Percentiles rank a stretch among this genome's conserved stretches.
Evolutionary conservation across 2,113 vertebrate genomes (phyloP).

Genomic region (Strix aluco): DNA sequence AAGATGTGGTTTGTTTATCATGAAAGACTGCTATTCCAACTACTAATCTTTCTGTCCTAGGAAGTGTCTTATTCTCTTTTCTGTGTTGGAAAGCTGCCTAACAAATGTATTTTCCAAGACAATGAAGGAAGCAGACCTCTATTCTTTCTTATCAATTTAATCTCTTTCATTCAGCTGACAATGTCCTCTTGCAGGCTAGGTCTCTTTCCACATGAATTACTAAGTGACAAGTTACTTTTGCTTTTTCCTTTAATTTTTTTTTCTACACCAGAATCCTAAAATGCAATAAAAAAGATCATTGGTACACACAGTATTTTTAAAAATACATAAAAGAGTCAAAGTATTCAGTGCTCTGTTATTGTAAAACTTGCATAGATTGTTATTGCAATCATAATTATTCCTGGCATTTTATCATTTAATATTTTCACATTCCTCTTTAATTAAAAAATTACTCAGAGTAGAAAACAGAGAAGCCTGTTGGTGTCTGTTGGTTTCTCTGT

Average conservation of each 20-base stretch:
- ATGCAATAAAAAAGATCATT: not conserved
- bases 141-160: conserved; percentile 56
- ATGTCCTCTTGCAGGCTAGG: conserved; percentile 18
- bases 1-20: conserved; percentile 31
- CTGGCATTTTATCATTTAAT: not conserved
- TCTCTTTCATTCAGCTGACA: conserved; percentile 51
- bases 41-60: conserved; percentile 32
- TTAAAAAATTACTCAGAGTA: not conserved
- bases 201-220: conserved; percentile 53
- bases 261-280: not conserved
- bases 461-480: not conserved
- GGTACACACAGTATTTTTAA: not conserved
- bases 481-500: not conserved
- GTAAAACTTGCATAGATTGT: not conserved
- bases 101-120: conserved; percentile 56
- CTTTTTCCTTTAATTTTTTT: not conserved
- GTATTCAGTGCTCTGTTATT: not conserved
- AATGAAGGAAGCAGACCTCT: conserved; percentile 45
- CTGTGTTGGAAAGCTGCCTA: conserved; percentile 46
- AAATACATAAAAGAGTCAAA: not conserved
- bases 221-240: conserved; percentile 40
- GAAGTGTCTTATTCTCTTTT: conserved; percentile 40
- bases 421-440: not conserved
- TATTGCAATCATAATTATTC: not conserved
- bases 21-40: not conserved